A percentile compares a stretch with the other conserved stretches of the same genome.
phyloP scores from a whole-genome alignment of 2,888 invertebrate species.

The Trichogramma evanescens region DNA sequence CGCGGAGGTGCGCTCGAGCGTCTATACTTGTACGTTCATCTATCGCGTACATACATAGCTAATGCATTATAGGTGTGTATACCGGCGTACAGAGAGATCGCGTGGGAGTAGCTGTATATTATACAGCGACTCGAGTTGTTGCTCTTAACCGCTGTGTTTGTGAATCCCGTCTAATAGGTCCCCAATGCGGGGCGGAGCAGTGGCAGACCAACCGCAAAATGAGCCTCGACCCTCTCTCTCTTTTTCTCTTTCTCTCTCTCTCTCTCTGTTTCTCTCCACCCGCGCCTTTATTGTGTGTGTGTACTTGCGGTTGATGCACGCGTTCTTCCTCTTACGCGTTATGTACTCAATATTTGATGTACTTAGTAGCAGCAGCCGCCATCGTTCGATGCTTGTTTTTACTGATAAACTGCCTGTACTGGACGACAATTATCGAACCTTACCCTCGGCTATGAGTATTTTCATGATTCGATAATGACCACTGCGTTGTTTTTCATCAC shows the following conservation, averaged over 20 bases:
- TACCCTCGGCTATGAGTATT: slow-evolving; percentile 7
- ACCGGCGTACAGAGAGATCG: slow-evolving; percentile 22
- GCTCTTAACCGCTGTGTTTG: slow-evolving; percentile 31
- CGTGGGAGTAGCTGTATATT: slow-evolving; percentile 39
- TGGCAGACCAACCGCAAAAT: slow-evolving; percentile 33
- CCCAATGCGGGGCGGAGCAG: slow-evolving; percentile 37
- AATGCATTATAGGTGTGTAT: too few species aligned
- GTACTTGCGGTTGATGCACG: neutral
- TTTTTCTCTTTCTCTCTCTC: neutral
- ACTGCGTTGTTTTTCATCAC: too few species aligned
- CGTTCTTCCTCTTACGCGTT: neutral
- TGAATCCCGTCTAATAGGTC: slow-evolving; percentile 19
- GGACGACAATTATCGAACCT: neutral
- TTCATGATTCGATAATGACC: too few species aligned
- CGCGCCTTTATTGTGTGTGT: neutral
- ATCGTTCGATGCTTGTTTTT: too few species aligned
- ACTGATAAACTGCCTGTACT: too few species aligned
- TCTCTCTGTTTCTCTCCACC: neutral
- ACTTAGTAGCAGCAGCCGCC: neutral
- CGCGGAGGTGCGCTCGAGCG: too few species aligned
- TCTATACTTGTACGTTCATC: too few species aligned
- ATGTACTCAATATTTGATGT: neutral
- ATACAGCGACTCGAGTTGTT: slow-evolving; percentile 15
- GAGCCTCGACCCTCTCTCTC: neutral
- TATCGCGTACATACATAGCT: neutral